phyloP scores from a whole-genome alignment of 1,140 invertebrate species.

The Diorhabda elongata region DNA sequence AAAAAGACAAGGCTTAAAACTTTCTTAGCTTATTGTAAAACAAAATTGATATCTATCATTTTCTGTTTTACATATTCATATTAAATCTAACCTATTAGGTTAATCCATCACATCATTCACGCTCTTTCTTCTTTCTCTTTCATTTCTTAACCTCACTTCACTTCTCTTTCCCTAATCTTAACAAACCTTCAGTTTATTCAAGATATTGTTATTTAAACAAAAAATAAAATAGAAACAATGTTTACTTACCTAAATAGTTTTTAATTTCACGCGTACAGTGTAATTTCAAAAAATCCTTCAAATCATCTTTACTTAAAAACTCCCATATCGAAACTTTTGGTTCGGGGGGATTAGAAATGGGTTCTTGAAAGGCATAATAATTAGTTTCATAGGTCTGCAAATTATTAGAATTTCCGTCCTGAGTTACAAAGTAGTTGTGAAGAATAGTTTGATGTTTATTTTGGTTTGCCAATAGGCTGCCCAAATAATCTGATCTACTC shows the following conservation, averaged over 20 bases:
- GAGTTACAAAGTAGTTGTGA: not conserved
- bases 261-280: slow-evolving; percentile 23
- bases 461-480: not conserved
- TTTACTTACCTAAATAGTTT: slow-evolving; percentile 30
- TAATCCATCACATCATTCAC: no score
- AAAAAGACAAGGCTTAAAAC: no score
- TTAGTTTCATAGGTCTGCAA: slow-evolving; percentile 1
- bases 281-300: slow-evolving; percentile 28
- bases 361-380: slow-evolving; percentile 22
- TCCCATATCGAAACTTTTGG: slow-evolving; percentile 32
- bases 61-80: no score
- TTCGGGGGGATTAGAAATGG: slow-evolving; percentile 7
- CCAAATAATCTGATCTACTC: not conserved
- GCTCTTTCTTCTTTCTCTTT: no score
- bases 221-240: no score
- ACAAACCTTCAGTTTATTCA: no score
- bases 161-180: no score
- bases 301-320: slow-evolving; percentile 34
- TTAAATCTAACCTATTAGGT: no score
- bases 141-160: no score
- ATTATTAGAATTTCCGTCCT: not conserved
- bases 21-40: no score
- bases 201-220: no score
- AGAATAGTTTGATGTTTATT: slow-evolving; percentile 3
- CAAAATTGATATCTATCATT: no score